Evolutionary conservation across 2,113 vertebrate species (phyloP).

Genomic region (Ivindomyrus marchei): DNA sequence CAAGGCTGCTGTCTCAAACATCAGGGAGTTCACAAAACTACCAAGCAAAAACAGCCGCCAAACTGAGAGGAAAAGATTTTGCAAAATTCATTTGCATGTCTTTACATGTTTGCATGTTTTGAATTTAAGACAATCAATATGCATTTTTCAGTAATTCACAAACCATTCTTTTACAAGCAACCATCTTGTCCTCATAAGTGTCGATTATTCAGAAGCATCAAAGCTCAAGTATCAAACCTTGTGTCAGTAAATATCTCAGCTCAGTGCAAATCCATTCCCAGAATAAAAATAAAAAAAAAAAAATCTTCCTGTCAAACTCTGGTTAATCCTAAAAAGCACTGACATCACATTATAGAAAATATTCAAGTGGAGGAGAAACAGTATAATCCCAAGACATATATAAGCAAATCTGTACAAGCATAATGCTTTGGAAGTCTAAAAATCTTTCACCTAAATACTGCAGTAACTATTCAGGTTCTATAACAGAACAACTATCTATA

Average conservation of each 20-base stretch:
- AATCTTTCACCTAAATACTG: constrained; percentile 54
- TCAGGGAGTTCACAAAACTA: background rate
- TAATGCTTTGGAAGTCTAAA: constrained; percentile 43
- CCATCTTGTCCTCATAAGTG: background rate
- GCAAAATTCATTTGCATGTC: background rate
- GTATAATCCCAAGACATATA: background rate
- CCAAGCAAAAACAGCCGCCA: background rate
- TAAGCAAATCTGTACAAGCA: constrained; percentile 22
- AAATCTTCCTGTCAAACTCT: background rate
- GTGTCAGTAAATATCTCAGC: background rate
- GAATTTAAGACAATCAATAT: background rate
- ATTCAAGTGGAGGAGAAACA: background rate
- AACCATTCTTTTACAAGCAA: background rate
- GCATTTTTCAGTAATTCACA: background rate
- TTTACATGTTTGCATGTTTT: background rate
- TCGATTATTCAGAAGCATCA: background rate
- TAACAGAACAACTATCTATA: constrained; percentile 50
- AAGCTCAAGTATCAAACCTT: background rate
- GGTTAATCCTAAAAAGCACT: background rate
- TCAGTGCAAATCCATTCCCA: background rate
- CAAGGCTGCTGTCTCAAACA: background rate
- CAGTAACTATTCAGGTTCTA: constrained; percentile 44
- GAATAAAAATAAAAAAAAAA: background rate
- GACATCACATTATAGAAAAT: background rate
- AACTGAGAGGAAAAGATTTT: background rate